These are phyloP conservation scores for Poecilia velifera DNA, from an alignment of 2,797 vertebrate species.

Conservation along the genomic window DNA sequence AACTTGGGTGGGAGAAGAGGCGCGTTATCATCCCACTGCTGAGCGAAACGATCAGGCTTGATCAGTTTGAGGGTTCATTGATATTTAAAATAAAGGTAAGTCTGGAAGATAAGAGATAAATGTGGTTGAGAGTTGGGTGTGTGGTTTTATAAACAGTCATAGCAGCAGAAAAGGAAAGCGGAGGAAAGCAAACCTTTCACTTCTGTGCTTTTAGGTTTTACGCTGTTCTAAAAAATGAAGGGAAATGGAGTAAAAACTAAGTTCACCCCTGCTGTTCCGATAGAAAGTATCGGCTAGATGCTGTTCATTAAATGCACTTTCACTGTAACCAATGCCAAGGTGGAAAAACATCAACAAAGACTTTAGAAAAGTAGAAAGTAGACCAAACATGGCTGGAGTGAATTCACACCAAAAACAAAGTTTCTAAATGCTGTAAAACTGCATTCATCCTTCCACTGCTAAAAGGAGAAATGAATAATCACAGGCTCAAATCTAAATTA, in stretches of 20 bases:
- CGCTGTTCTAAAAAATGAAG: neutral
- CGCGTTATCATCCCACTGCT: neutral
- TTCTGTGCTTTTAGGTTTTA: neutral
- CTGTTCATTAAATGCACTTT: neutral
- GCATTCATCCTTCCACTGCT: too few relatives aligned
- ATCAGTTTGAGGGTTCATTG: neutral
- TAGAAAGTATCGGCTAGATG: neutral
- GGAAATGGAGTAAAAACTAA: neutral
- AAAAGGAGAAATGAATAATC: too few relatives aligned
- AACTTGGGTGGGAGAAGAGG: neutral
- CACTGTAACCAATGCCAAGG: neutral
- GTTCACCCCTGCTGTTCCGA: neutral
- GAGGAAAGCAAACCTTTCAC: neutral
- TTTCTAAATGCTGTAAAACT: too few relatives aligned
- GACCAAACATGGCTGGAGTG: too few relatives aligned
- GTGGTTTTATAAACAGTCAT: neutral
- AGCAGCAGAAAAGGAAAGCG: neutral
- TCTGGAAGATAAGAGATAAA: neutral
- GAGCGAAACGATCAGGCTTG: neutral
- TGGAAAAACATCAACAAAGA: neutral
- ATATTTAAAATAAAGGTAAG: neutral
- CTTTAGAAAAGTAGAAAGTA: neutral
- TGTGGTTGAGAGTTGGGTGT: constrained; percentile 5
- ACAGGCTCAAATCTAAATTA: too few relatives aligned
- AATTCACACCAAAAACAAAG: too few relatives aligned